Conservation (phyloP, 2,113 vertebrate species). For the Tachycineta bicolor region DNA sequence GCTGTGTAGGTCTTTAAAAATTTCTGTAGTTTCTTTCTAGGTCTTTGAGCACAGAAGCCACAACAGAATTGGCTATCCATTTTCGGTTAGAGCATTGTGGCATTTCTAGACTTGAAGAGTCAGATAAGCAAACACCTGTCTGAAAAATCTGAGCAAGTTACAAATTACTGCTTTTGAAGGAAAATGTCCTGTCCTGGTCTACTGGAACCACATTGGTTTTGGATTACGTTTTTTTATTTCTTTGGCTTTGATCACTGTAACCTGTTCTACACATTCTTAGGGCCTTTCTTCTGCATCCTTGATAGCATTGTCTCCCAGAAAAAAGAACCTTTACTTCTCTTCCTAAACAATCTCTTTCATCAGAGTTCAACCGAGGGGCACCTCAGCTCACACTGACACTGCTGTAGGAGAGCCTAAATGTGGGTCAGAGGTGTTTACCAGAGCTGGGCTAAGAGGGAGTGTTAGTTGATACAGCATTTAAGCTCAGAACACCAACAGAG, state of each 20-base stretch:
- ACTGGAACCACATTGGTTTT: not conserved
- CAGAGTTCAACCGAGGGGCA: not conserved
- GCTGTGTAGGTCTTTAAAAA: not conserved
- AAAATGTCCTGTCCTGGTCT: not conserved
- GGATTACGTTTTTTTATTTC: not conserved
- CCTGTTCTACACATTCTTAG: not conserved
- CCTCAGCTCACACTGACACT: not conserved
- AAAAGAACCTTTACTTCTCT: not conserved
- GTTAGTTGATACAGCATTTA: not conserved
- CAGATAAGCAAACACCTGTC: not conserved
- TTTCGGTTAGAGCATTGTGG: not conserved
- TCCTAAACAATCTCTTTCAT: not conserved
- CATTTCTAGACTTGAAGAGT: not conserved
- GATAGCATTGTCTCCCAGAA: not conserved
- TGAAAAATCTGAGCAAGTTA: not conserved
- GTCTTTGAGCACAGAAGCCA: not conserved
- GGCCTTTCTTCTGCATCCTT: not conserved
- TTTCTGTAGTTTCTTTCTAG: not conserved
- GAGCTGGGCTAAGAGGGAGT: not conserved
- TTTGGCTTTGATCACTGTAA: not conserved
- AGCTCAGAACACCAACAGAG: not conserved
- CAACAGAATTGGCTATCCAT: not conserved
- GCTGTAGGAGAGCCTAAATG: not conserved
- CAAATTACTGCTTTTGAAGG: not conserved
- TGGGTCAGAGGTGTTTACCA: not conserved